Evolutionary conservation across 2,113 vertebrate genomes (phyloP).

Genomic region (Candoia aspera): DNA sequence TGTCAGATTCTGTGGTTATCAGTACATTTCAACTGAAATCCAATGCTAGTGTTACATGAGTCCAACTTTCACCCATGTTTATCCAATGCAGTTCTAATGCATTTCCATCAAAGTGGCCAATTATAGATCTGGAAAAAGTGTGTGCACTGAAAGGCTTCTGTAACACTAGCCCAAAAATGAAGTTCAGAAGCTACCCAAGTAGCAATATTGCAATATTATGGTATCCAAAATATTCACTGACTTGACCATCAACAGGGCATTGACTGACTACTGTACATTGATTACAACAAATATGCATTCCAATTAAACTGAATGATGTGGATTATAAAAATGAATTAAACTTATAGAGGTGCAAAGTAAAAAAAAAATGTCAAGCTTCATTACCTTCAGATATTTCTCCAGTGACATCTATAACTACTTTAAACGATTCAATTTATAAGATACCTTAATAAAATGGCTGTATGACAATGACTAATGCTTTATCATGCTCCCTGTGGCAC

Average conservation of each 20-base stretch:
- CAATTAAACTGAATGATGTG: not conserved
- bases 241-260: not conserved
- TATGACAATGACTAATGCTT: not conserved
- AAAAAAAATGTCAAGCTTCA: not conserved
- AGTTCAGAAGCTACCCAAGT: not conserved
- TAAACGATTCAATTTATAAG: not conserved
- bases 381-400: not conserved
- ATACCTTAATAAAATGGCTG: not conserved
- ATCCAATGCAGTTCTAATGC: not conserved
- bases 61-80: not conserved
- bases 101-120: not conserved
- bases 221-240: not conserved
- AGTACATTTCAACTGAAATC: not conserved
- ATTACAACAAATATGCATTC: not conserved
- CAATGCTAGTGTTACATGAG: not conserved
- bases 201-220: not conserved
- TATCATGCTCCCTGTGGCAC: not conserved
- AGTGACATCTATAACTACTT: not conserved
- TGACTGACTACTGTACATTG: not conserved
- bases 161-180: not conserved
- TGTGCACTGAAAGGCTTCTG: not conserved
- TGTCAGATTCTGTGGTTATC: not conserved
- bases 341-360: not conserved
- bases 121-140: not conserved
- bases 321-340: not conserved